Base-by-base conservation (phyloP, 1,140 invertebrate species). In the Archegozetes longisetosus region DNA sequence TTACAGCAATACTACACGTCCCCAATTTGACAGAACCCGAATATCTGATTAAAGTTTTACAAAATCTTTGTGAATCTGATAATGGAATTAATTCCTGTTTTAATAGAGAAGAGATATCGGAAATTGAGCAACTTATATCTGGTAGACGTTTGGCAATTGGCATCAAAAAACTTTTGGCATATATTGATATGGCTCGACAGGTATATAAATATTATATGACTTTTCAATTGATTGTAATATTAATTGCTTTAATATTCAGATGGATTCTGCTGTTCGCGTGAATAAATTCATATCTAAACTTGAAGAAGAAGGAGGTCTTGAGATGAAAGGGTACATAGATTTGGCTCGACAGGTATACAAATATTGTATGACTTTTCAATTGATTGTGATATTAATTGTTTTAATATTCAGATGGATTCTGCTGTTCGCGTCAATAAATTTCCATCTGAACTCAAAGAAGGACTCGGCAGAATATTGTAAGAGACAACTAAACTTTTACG, bases 111-210 rank as follows among this genome's bases (percentile, higher is more conserved):
- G 87, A 96, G 73, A 70, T 92, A n/a, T 71, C 77, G 29, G 77
- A 77, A 56, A 81, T 96, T 65, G 79, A 80, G 61, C 79, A 80
- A 63, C 84, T 86, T 69, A 79, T 89, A 63, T 74, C 83, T 51
- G 84, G 85, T 50, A 82, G 84, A 70, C 72, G 89, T 63, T 77
- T 94, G 56, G 93, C 91, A 68, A 87, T 97, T 70, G 91, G 90
- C 61, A 90, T 97, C 67, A 95, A 94, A 70, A 95, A 95, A 71
- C 74, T 97, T n/a, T 71, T 96, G 25, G 84, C 26, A 72, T 96
- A 0, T 28, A 84, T 91, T 65, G 90, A 95, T 72, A 88, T 94
- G 82, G 81, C 83, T 46, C 78, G 85, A 57, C 88, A 94, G 74
- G 52, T n/a, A 69, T 65, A 64, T 55, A 40, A 26, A 29, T n/a